Evolutionary conservation across 1,140 invertebrate genomes (phyloP).

Genomic region (Achroia grisella): DNA sequence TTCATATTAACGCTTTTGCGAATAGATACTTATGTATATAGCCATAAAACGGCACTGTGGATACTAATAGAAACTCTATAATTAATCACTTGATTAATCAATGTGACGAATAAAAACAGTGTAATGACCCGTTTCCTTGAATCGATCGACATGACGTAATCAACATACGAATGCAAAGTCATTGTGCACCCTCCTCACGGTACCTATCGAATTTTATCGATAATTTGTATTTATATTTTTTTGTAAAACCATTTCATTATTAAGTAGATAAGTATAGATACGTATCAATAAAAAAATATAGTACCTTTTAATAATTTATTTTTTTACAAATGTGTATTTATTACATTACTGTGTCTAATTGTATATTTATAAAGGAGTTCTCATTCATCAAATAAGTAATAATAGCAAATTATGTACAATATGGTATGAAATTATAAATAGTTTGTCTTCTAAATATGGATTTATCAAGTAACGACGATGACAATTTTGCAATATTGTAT

Average conservation of each 20-base stretch:
- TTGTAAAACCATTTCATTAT: background rate
- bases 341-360: too few relatives aligned
- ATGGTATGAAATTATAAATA: too few relatives aligned
- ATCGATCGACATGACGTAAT: slow-evolving; percentile 66
- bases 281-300: too few relatives aligned
- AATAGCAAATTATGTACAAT: too few relatives aligned
- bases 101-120: slow-evolving; percentile 70
- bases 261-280: background rate
- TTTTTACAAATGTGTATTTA: too few relatives aligned
- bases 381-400: too few relatives aligned
- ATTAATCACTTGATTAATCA: slow-evolving; percentile 72
- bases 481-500: too few relatives aligned
- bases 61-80: slow-evolving; percentile 59
- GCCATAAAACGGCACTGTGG: slow-evolving; percentile 34
- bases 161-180: slow-evolving; percentile 58
- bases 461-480: too few relatives aligned
- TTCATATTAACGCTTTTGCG: background rate
- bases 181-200: slow-evolving; percentile 17
- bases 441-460: too few relatives aligned
- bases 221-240: background rate
- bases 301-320: too few relatives aligned
- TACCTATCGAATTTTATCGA: slow-evolving; percentile 12
- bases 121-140: slow-evolving; percentile 68
- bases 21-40: too few relatives aligned
- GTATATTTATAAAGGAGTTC: too few relatives aligned